Base-by-base conservation (phyloP, 2,113 vertebrate species). In the Gadus macrocephalus region DNA sequence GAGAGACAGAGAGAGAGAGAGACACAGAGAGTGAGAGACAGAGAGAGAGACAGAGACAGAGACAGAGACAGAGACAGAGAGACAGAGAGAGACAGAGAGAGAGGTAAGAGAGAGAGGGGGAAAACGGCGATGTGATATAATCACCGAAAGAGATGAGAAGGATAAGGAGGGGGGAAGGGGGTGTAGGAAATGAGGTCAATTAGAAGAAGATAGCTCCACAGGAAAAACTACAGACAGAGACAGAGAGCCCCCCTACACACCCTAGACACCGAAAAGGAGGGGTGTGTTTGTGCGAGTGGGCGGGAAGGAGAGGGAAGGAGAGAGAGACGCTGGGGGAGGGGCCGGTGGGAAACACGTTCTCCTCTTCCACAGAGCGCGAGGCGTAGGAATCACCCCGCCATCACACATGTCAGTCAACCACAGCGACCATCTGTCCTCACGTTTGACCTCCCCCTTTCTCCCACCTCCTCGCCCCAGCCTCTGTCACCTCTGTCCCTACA, bases 401-500 rank as follows among this genome's bases (percentile, higher is more conserved):
- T 75, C 72, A 61, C 75, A 17, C 55, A 58, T 16, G 55, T 58
- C 55, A 17, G 15, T 17, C 55, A 58, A 17, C n/a, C 55, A 58
- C n/a, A 16, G 15, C 55, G 5, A 9, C 15, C 3, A 3, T 58
- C 0, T 16, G 55, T 58, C 55, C 55, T 58, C 55, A 17, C 17
- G 1, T 9, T 2, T 49, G 42, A 49, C 42, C 9, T 58, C 5
- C 55, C n/a, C 15, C n/a, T 16, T 16, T 17, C 55, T 58, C n/a
- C 55, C 5, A 16, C n/a, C 15, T 58, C 55, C n/a, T 58, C 55
- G 14, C 66, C 81, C 76, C 77, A 80, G 71, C 58, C 74, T 74
- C 67, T 55, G 66, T 80, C 81, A 81, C 78, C 71, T 82, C 76
- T 61, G 66, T 73, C 73, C 66, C 80, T 80, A 49, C 11, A 16